Evolutionary conservation across 1,140 invertebrate species (phyloP).

Genomic region (Caenorhabditis inopinata): DNA sequence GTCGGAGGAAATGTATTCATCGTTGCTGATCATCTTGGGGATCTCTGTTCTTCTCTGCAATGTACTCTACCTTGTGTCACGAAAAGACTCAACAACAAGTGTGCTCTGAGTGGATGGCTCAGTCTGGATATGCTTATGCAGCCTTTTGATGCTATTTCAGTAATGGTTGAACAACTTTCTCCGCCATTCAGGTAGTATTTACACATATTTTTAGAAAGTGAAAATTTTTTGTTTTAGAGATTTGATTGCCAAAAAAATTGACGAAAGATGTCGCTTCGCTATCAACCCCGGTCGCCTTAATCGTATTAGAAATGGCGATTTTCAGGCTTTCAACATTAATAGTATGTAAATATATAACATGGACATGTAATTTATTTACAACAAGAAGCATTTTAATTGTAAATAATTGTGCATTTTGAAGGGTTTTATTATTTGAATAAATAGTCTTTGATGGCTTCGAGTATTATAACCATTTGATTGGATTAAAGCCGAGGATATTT

Average conservation of each 20-base stretch:
- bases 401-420: not conserved
- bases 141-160: not conserved
- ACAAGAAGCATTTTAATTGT: not conserved
- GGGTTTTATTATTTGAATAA: not conserved
- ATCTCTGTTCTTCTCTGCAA: slow-evolving; percentile 9
- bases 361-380: no score
- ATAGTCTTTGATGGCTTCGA: not conserved
- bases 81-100: slow-evolving; percentile 9
- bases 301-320: not conserved
- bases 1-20: slow-evolving; percentile 11
- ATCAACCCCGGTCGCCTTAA: not conserved
- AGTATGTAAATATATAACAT: not conserved
- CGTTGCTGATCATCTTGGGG: slow-evolving; percentile 31
- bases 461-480: no score
- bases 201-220: not conserved
- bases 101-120: slow-evolving; percentile 2
- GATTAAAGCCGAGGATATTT: no score
- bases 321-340: not conserved
- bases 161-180: slow-evolving; percentile 6
- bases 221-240: not conserved
- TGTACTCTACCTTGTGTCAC: slow-evolving; percentile 11
- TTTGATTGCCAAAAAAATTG: not conserved
- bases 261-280: slow-evolving; percentile 9
- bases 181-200: not conserved
- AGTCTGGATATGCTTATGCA: slow-evolving; percentile 30